Evolutionary conservation across 2,113 vertebrate genomes (phyloP), one percentile per base, ranked within the genome.

Genomic region (Etia nguti): DNA sequence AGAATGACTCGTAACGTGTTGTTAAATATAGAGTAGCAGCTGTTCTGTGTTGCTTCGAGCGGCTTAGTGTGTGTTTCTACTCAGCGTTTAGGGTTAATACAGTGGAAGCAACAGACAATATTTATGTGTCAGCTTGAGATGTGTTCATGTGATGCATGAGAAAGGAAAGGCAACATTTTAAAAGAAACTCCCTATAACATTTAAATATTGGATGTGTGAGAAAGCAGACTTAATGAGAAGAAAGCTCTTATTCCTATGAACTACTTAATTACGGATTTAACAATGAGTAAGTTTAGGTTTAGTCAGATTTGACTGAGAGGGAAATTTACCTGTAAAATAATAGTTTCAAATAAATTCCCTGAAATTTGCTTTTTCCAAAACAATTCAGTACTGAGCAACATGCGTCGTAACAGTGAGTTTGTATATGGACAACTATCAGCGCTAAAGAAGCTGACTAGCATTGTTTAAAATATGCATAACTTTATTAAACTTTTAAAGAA

Each of bases 11-110:
- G 83, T 91, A 22, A 20, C 2, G 82, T 94, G 88, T 88, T 43
- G 89, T 89, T 89, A 75, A 62, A 50, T 18, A 2, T 88, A 91
- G 90, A 83, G 87, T 94, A 94, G 91, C 83, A 87, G 90, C 90
- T 90, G 88, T 77, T 81, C 82, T 60, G 87, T 89, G 87, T 94
- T 83, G 93, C 94, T 93, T 94, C 10, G 86, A 91, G 31, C 50
- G 57, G 90, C 91, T 92, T 86, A 18, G 87, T 60, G 85, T 90
- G 90, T 82, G 56, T 93, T 82, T 81, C 9, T 83, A 57, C 52
- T 88, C 68, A 9, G 52, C 24, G 24, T 83, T 83, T 90, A 90
- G 90, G 55, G 90, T 77, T 77, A 50, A 50, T 31, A 87, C 92
- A 60, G 79, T 55, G 86, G 62, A 86, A 89, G 87, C 68, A 79